A percentile compares a stretch with the other conserved stretches of the same genome.
Conservation (phyloP, 2,113 vertebrate species). For the Castor canadensis region DNA sequence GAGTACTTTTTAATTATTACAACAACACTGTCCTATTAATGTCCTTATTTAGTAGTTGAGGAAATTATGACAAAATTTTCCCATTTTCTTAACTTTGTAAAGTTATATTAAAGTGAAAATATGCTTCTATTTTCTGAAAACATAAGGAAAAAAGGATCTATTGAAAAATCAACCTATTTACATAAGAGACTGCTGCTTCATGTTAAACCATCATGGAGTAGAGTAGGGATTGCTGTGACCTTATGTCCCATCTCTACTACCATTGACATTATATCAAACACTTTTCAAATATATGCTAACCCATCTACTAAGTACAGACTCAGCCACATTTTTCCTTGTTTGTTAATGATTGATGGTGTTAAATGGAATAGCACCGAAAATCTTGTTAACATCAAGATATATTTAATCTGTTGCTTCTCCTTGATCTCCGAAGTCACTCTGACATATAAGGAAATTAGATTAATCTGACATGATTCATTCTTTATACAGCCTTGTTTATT, state of each 20-base stretch:
- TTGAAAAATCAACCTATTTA: not conserved
- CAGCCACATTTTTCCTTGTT: constrained; percentile 52
- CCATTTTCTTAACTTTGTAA: not conserved
- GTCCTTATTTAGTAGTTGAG: not conserved
- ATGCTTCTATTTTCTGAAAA: not conserved
- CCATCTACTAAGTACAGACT: constrained; percentile 14
- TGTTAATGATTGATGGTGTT: constrained; percentile 74
- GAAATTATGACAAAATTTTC: not conserved
- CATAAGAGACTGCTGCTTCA: not conserved
- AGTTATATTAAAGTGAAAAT: not conserved
- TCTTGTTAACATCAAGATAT: constrained; percentile 75
- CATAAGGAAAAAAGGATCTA: not conserved
- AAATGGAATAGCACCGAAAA: constrained; percentile 65
- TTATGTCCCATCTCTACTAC: not conserved
- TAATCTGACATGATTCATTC: constrained; percentile 77
- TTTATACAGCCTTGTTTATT: constrained; percentile 73
- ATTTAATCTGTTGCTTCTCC: constrained; percentile 76
- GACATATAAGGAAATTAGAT: constrained; percentile 77
- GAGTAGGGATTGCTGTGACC: not conserved
- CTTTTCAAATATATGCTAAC: not conserved
- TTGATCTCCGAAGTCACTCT: constrained; percentile 75
- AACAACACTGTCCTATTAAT: not conserved
- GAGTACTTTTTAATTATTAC: not conserved
- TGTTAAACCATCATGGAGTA: not conserved
- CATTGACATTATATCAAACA: not conserved